Evolutionary conservation across 2,888 invertebrate genomes (phyloP).

Genomic region (Neoascia interrupta): DNA sequence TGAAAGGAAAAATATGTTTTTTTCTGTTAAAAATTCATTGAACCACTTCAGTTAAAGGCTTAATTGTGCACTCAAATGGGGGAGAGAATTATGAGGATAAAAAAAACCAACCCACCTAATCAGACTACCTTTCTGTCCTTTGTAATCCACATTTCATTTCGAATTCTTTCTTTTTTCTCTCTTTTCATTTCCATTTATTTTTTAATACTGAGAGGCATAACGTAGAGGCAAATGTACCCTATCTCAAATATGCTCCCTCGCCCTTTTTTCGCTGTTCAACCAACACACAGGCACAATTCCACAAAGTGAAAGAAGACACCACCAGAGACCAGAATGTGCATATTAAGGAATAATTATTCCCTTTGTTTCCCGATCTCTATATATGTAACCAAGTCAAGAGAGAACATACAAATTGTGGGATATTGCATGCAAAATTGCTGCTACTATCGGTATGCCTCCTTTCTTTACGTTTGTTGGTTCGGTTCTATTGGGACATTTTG

Average conservation of each 20-base stretch:
- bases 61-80: constrained; percentile 64
- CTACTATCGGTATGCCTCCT: constrained; percentile 45
- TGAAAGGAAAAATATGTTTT: not conserved
- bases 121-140: constrained; percentile 24
- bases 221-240: not conserved
- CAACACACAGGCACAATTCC: constrained; percentile 11
- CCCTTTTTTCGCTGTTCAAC: constrained; percentile 23
- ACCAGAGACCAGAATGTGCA: constrained; percentile 1
- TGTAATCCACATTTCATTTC: constrained; percentile 36
- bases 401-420: constrained; percentile 19
- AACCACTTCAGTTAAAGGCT: constrained; percentile 62
- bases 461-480: constrained; percentile 4
- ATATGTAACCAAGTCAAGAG: not conserved
- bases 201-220: not conserved
- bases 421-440: constrained; percentile 51
- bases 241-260: constrained; percentile 31
- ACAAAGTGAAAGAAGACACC: constrained; percentile 23
- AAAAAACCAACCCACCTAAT: constrained; percentile 50
- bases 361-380: constrained; percentile 39
- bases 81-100: constrained; percentile 3
- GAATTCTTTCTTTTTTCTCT: constrained; percentile 18
- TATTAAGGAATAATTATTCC: constrained; percentile 49
- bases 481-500: constrained; percentile 1
- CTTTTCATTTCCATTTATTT: constrained; percentile 2
- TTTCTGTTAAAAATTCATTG: constrained; percentile 43